Evolutionary conservation across 2,888 invertebrate species (phyloP).

Genomic region (Coenonympha arcania): DNA sequence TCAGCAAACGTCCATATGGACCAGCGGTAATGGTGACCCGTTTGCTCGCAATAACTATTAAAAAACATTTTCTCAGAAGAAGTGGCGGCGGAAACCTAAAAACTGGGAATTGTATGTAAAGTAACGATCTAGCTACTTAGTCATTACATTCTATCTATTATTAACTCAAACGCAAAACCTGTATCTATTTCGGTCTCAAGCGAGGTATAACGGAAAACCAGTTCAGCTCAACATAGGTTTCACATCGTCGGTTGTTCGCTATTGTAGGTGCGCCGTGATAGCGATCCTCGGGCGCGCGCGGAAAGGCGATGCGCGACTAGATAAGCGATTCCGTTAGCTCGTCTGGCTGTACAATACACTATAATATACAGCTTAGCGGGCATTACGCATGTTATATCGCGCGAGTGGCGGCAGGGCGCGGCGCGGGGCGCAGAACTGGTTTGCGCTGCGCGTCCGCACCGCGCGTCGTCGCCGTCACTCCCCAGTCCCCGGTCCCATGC

Average conservation of each 20-base stretch:
- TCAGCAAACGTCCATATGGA: no score
- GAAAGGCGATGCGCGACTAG: conserved; percentile 59
- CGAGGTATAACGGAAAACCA: conserved; percentile 22
- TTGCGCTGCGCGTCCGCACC: conserved; percentile 41
- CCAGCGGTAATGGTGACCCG: no score
- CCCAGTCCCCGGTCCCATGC: no score
- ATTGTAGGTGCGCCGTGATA: conserved; percentile 36
- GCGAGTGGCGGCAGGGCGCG: conserved; percentile 32
- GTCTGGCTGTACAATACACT: conserved; percentile 59
- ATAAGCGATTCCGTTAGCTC: conserved; percentile 65
- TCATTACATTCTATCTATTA: background rate
- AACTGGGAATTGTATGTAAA: no score
- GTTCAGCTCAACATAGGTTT: conserved; percentile 19
- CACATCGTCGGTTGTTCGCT: conserved; percentile 20
- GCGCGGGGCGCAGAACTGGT: conserved; percentile 54
- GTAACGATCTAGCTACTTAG: no score
- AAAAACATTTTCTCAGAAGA: no score
- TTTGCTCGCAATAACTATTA: no score
- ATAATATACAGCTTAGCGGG: conserved; percentile 50
- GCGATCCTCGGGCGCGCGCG: conserved; percentile 48
- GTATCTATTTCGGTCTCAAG: conserved; percentile 10
- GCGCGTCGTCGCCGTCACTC: conserved; percentile 15
- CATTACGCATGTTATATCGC: conserved; percentile 37
- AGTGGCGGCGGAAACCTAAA: no score
- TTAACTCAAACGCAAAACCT: conserved; percentile 2